Conservation (phyloP, 1,140 invertebrate genomes). For the Pissodes strobi region DNA sequence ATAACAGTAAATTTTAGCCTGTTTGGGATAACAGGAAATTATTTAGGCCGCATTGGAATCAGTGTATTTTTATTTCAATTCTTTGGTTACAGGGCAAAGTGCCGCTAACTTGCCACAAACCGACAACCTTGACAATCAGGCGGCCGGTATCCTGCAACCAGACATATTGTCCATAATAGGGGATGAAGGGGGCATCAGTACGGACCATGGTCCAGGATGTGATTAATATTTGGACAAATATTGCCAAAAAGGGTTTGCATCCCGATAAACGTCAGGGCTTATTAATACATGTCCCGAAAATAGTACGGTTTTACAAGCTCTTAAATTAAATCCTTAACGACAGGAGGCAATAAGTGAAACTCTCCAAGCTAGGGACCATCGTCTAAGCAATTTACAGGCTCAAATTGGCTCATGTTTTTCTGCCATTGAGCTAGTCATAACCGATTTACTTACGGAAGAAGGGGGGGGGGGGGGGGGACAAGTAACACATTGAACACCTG, state of each 20-base stretch:
- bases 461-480: background rate
- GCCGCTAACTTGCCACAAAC: background rate
- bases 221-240: constrained; percentile 8
- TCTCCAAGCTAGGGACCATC: background rate
- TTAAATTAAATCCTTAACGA: background rate
- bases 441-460: constrained; percentile 5
- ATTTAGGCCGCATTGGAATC: background rate
- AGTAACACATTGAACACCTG: background rate
- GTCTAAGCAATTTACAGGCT: background rate
- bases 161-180: constrained; percentile 5
- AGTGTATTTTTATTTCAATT: background rate
- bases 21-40: background rate
- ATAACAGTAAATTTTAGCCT: background rate
- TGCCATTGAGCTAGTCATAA: constrained; percentile 1
- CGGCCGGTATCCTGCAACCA: background rate
- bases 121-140: background rate
- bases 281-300: background rate
- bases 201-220: constrained; percentile 1
- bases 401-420: constrained; percentile 4
- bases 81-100: background rate
- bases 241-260: background rate
- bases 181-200: background rate
- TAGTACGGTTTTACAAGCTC: background rate
- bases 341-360: background rate
- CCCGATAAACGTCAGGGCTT: background rate